Conservation (phyloP, 2,888 invertebrate genomes). For the Caenorhabditis wallacei region DNA sequence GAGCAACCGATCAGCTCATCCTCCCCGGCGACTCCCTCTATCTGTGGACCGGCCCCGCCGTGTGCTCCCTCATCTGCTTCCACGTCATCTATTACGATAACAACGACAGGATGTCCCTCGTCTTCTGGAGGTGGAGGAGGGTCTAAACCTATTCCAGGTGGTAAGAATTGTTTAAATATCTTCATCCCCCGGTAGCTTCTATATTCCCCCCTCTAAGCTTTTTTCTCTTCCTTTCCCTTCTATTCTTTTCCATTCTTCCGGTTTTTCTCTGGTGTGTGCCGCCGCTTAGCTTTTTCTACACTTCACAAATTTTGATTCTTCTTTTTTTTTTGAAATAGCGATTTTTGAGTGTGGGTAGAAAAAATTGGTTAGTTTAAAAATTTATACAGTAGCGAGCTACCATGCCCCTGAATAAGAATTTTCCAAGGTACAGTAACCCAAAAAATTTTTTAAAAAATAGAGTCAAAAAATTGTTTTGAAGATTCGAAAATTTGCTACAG, state of each 20-base stretch:
- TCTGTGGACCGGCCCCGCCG: conserved; percentile 36
- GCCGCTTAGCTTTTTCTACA: conserved; percentile 19
- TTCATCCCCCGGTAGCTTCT: conserved; percentile 25
- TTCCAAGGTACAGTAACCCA: too few species aligned
- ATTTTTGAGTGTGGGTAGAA: not conserved
- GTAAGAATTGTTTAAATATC: conserved; percentile 30
- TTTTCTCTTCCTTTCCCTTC: conserved; percentile 26
- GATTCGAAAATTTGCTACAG: too few species aligned
- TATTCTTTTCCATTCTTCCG: conserved; percentile 33
- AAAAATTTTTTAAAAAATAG: too few species aligned
- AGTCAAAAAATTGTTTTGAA: too few species aligned
- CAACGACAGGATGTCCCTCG: conserved; percentile 45
- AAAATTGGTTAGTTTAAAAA: not conserved
- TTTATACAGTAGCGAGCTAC: too few species aligned
- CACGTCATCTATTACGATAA: conserved; percentile 47
- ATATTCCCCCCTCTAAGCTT: not conserved
- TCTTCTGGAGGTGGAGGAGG: not conserved
- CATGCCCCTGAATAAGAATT: too few species aligned
- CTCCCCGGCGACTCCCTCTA: conserved; percentile 43
- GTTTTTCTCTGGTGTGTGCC: conserved; percentile 23
- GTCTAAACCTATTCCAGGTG: conserved; percentile 37
- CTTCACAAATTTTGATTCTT: conserved; percentile 17
- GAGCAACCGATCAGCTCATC: conserved; percentile 60
- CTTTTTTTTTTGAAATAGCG: conserved; percentile 4
- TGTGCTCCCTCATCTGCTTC: conserved; percentile 52